Conservation (phyloP, 2,797 vertebrate genomes). For the Syngnathus acus region DNA sequence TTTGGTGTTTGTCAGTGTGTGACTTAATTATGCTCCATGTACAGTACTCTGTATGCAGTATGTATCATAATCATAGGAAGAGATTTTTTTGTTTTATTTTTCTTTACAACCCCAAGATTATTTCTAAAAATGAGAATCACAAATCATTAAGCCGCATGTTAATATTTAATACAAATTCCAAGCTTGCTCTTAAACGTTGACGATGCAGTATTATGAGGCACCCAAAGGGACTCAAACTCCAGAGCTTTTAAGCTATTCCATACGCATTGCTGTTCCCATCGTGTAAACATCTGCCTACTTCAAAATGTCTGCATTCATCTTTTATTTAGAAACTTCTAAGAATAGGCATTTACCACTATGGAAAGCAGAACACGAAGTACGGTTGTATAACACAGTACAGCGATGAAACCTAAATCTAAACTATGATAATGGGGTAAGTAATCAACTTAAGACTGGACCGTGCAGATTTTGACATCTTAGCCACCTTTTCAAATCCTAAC, state of each 20-base stretch:
- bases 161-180: background rate
- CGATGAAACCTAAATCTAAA: too few species aligned
- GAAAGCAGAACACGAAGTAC: background rate
- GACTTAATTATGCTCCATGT: too few species aligned
- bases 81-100: background rate
- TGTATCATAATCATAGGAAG: too few species aligned
- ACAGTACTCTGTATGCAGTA: too few species aligned
- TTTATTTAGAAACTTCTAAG: background rate
- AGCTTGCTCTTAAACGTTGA: background rate
- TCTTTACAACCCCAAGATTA: background rate
- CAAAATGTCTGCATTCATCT: background rate
- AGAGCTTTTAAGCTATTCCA: background rate
- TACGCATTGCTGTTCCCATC: background rate
- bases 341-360: background rate
- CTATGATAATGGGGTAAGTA: too few species aligned
- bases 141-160: background rate
- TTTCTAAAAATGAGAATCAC: background rate
- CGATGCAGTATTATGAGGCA: conserved; percentile 5
- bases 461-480: too few species aligned
- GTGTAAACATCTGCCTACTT: background rate
- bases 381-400: background rate
- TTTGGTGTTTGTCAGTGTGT: too few species aligned
- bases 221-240: conserved; percentile 4
- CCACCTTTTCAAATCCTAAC: too few species aligned
- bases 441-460: too few species aligned